Conservation (phyloP, 2,888 invertebrate species). For the Eristalis arbustorum region DNA sequence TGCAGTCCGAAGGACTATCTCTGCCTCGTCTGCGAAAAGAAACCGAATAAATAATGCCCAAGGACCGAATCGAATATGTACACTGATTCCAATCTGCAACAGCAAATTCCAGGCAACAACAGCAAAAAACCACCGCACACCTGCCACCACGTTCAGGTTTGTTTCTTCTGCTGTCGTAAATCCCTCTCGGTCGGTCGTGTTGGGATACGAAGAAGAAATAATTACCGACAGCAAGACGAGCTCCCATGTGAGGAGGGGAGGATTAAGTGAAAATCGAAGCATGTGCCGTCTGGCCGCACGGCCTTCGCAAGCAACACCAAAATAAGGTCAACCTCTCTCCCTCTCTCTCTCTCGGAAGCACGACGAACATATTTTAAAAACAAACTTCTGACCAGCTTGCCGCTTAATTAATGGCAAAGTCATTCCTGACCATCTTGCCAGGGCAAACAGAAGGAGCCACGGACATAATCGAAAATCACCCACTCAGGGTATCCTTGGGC, state of each 20-base stretch:
- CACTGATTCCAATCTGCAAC: neutral
- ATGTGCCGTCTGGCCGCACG: neutral
- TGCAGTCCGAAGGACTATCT: neutral
- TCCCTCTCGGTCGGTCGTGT: neutral
- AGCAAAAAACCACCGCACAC: neutral
- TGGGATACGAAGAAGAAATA: neutral
- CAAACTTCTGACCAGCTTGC: too few relatives aligned
- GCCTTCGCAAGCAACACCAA: neutral
- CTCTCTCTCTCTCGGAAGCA: too few relatives aligned
- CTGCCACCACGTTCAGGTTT: neutral
- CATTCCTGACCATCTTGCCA: too few relatives aligned
- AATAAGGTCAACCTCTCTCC: neutral
- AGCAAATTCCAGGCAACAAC: neutral
- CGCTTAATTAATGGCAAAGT: too few relatives aligned
- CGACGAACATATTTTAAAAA: neutral
- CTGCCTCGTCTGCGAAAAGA: neutral
- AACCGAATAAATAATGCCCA: neutral
- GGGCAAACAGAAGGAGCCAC: neutral
- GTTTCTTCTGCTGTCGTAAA: neutral
- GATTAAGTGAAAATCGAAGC: neutral
- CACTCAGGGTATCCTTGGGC: neutral
- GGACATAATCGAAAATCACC: neutral
- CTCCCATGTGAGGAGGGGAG: neutral
- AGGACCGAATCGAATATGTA: neutral
- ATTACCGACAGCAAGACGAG: neutral